Conservation (phyloP, 2,888 invertebrate genomes). For the Silvanus unidentatus region DNA sequence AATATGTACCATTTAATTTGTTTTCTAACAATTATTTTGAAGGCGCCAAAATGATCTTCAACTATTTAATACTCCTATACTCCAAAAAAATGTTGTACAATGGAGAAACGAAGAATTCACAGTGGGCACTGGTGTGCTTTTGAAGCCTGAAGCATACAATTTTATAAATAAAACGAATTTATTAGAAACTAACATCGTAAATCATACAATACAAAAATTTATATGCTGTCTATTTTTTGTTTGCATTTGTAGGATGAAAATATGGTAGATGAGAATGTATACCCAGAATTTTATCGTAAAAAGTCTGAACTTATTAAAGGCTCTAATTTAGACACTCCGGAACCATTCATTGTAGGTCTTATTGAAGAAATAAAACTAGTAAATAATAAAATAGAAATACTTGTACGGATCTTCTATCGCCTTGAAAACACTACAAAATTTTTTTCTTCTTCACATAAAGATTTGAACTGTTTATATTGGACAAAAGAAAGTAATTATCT, state of each 20-base stretch:
- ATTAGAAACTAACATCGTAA: neutral
- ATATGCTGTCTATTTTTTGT: no score
- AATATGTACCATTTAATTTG: no score
- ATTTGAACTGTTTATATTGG: constrained; percentile 72
- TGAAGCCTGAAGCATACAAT: constrained; percentile 59
- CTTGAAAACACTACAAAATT: constrained; percentile 67
- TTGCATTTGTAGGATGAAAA: constrained; percentile 34
- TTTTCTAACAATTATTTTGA: no score
- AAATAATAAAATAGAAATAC: constrained; percentile 55
- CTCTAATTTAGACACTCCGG: constrained; percentile 64
- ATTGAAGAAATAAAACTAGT: constrained; percentile 55
- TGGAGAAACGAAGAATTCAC: constrained; percentile 59
- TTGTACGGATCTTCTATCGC: constrained; percentile 64
- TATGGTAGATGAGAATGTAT: constrained; percentile 64
- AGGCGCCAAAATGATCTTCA: constrained; percentile 18
- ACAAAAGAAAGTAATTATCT: constrained; percentile 62
- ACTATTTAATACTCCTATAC: no score
- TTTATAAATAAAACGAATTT: constrained; percentile 21
- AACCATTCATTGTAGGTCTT: constrained; percentile 69
- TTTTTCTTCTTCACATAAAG: constrained; percentile 38
- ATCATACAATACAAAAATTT: no score
- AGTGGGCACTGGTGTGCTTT: constrained; percentile 63
- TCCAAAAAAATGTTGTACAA: neutral
- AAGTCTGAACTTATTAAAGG: constrained; percentile 63
- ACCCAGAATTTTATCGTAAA: constrained; percentile 77